A percentile compares a stretch with the other conserved stretches of the same genome.
Evolutionary conservation across 2,797 vertebrate genomes (phyloP).

Genomic region (Chelon auratus): DNA sequence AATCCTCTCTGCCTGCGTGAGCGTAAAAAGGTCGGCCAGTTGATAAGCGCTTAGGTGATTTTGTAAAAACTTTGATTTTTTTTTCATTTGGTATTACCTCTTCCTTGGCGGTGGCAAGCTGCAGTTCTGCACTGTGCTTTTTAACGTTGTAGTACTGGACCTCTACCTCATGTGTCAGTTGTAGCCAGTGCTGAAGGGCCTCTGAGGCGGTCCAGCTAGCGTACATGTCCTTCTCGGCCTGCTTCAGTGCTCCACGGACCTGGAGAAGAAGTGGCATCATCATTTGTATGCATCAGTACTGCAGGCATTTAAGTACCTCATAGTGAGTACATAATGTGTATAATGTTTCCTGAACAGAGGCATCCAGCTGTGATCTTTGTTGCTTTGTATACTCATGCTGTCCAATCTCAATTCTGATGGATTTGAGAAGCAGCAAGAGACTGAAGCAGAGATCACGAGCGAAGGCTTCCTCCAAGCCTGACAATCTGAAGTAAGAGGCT

Average conservation of each 20-base stretch:
- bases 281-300: background rate
- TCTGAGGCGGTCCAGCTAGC: conserved; percentile 92
- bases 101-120: conserved; percentile 92
- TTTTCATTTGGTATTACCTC: conserved; percentile 85
- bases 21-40: background rate
- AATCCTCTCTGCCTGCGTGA: conserved; percentile 94
- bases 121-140: conserved; percentile 94
- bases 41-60: background rate
- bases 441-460: no score
- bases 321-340: no score
- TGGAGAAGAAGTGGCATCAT: conserved; percentile 51
- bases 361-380: no score
- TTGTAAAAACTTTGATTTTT: background rate
- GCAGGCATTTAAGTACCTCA: no score
- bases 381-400: no score
- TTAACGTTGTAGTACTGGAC: conserved; percentile 98
- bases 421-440: no score
- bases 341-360: no score
- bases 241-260: conserved; percentile 95
- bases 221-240: conserved; percentile 95
- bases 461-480: no score
- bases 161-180: conserved; percentile 97
- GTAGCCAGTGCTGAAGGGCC: conserved; percentile 95
- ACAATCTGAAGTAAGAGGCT: no score
- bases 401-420: no score